A percentile compares a stretch with the other conserved stretches of the same genome.
phyloP scores from a whole-genome alignment of 2,888 invertebrate species.

The Sthenelais limicola region DNA sequence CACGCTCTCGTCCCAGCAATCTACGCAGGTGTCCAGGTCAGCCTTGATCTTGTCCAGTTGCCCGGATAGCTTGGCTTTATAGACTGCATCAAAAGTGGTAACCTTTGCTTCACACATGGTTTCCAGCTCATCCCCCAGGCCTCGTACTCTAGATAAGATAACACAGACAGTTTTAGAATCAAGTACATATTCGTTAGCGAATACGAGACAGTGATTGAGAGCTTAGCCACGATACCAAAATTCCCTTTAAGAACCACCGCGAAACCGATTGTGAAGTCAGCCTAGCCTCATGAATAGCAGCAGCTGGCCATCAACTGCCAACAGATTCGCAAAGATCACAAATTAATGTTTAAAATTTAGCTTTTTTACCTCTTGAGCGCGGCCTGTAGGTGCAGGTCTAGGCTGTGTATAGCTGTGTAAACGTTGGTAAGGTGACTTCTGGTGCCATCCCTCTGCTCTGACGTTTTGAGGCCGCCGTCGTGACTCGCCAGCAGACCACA shows the following conservation, averaged over 20 bases:
- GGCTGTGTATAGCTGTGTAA: slow-evolving; percentile 63
- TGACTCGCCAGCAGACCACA: slow-evolving; percentile 17
- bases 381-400: slow-evolving; percentile 64
- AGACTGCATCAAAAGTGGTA: slow-evolving; percentile 40
- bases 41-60: slow-evolving; percentile 58
- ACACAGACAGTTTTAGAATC: too few species aligned
- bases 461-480: neutral
- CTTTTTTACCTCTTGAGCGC: slow-evolving; percentile 57
- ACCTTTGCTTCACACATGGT: slow-evolving; percentile 20
- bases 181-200: too few species aligned
- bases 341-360: too few species aligned
- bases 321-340: too few species aligned
- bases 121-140: slow-evolving; percentile 21
- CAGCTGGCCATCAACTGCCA: too few species aligned
- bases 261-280: too few species aligned
- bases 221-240: too few species aligned
- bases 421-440: slow-evolving; percentile 44
- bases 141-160: slow-evolving; percentile 20
- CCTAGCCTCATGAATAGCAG: too few species aligned
- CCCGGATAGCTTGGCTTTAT: slow-evolving; percentile 18
- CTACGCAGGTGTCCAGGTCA: slow-evolving; percentile 62
- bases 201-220: too few species aligned
- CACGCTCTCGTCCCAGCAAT: slow-evolving; percentile 60
- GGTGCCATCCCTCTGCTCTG: neutral
- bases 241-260: too few species aligned